These are phyloP conservation scores for Mnemiopsis leidyi DNA, from an alignment of 37 sponge, comb jelly and placozoan genomes.

Conservation along the genomic window DNA sequence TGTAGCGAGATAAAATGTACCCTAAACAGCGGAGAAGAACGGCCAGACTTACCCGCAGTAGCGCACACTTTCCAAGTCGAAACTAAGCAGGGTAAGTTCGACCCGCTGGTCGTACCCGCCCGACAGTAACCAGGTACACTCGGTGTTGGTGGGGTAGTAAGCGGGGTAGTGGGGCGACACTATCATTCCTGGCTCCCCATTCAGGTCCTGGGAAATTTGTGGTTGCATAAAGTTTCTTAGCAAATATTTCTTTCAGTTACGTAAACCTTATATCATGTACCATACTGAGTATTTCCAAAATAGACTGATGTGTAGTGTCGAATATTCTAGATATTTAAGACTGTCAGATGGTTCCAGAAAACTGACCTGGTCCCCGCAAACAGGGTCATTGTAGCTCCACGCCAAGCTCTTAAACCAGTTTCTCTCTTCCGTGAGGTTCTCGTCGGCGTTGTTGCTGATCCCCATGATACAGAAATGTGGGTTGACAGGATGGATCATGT, in stretches of 20 bases:
- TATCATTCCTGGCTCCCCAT: not conserved
- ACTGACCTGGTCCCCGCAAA: constrained; percentile 16
- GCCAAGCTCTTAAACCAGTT: not conserved
- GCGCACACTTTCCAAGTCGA: not conserved
- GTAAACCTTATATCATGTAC: too few relatives aligned
- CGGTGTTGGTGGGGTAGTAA: not conserved
- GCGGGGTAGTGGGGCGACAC: constrained; percentile 12
- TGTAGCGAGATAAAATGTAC: too few relatives aligned
- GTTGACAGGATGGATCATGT: constrained; percentile 4
- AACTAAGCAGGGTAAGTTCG: not conserved
- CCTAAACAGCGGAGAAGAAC: too few relatives aligned
- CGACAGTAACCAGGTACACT: constrained; percentile 5
- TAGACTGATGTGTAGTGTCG: too few relatives aligned
- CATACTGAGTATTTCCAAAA: too few relatives aligned
- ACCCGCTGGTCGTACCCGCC: not conserved
- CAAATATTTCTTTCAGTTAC: too few relatives aligned
- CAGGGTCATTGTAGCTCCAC: not conserved
- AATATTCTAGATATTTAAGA: too few relatives aligned
- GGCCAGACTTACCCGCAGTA: constrained; percentile 35
- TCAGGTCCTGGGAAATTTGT: not conserved
- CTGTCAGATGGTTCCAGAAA: not conserved
- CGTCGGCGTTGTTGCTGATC: not conserved
- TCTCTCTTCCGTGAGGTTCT: not conserved
- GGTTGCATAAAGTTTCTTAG: too few relatives aligned
- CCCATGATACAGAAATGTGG: constrained; percentile 15